These are phyloP conservation scores for Cheilosia vulpina DNA, from an alignment of 2,888 invertebrate genomes.

Conservation along the genomic window DNA sequence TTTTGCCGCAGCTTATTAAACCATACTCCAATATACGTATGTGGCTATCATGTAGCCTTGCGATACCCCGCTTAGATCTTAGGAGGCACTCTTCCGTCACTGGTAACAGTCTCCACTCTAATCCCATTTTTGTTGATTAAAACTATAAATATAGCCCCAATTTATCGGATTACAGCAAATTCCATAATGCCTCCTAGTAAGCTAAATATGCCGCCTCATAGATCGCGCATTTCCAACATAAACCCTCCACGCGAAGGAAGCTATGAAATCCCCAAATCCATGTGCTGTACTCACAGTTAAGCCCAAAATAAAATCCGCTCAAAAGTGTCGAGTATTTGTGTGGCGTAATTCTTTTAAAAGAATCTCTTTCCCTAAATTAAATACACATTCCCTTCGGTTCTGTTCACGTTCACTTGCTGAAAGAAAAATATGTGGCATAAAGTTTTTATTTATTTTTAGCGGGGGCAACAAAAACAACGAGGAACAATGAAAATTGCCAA, in stretches of 20 bases:
- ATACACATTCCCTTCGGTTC: conserved; percentile 51
- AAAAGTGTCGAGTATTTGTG: conserved; percentile 43
- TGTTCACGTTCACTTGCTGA: conserved; percentile 24
- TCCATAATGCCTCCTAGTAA: no score
- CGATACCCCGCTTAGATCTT: no score
- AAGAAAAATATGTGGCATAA: conserved; percentile 55
- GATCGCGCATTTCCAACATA: background rate
- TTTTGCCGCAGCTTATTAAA: no score
- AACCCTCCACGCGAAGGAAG: background rate
- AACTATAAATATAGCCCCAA: no score
- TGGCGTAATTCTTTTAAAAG: conserved; percentile 48
- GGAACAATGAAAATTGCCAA: conserved; percentile 59
- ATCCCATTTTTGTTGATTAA: no score
- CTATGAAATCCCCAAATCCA: background rate
- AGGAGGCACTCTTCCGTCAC: no score
- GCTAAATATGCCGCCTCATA: background rate
- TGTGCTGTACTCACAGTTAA: conserved; percentile 18
- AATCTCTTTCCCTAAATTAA: conserved; percentile 69
- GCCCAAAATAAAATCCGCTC: conserved; percentile 44
- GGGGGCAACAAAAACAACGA: background rate
- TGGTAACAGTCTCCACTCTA: no score
- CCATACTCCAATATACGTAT: no score
- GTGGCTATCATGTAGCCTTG: no score
- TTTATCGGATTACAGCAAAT: no score
- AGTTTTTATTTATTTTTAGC: conserved; percentile 50